Conservation (phyloP, 2,888 invertebrate species). For the Caenorhabditis sinica region DNA sequence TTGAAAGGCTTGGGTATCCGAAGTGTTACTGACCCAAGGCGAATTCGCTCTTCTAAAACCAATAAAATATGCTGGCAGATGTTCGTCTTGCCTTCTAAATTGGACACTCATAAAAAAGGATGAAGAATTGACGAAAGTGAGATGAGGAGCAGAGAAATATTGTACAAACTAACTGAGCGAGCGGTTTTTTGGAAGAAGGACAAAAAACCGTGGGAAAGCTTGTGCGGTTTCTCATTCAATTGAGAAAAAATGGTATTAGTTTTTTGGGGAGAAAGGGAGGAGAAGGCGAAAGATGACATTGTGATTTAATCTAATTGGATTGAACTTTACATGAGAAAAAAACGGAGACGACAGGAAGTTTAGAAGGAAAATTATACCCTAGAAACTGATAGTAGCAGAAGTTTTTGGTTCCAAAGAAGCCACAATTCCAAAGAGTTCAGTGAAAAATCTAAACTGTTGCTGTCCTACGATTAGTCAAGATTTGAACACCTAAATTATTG, state of each 20-base stretch:
- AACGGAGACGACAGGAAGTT: not conserved
- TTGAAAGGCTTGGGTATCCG: no score
- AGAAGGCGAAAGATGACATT: not conserved
- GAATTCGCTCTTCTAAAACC: conserved; percentile 14
- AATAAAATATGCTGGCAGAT: conserved; percentile 41
- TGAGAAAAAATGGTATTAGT: conserved; percentile 23
- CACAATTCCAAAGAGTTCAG: no score
- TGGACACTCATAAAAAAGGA: conserved; percentile 48
- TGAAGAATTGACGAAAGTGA: conserved; percentile 38
- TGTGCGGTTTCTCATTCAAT: conserved; percentile 7
- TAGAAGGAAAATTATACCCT: no score
- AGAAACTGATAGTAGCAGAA: no score
- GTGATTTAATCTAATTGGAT: conserved; percentile 17
- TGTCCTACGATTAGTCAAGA: no score
- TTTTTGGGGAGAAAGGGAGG: conserved; percentile 5
- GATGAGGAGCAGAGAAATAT: conserved; percentile 9
- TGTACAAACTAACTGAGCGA: not conserved
- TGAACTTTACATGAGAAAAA: conserved; percentile 4
- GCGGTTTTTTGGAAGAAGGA: not conserved
- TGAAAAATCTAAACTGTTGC: no score
- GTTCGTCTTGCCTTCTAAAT: conserved; percentile 46
- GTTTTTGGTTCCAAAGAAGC: no score
- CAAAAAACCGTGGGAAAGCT: conserved; percentile 32
- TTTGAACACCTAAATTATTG: no score
- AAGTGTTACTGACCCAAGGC: not conserved